These are phyloP conservation scores for Xerus inauris DNA, from an alignment of 2,113 vertebrate species.

Conservation along the genomic window DNA sequence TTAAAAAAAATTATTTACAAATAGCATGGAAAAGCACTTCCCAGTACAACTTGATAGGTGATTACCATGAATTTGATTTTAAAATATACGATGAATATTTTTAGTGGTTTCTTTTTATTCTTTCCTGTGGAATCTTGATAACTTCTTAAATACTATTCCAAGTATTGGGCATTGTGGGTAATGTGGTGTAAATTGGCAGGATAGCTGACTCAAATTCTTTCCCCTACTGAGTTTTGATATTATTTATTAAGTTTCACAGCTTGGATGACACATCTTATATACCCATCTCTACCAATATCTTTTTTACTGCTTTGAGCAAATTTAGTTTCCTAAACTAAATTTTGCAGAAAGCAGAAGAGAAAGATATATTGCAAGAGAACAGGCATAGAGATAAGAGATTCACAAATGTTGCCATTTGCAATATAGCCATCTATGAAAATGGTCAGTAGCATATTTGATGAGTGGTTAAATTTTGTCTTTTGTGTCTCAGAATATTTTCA, in stretches of 20 bases:
- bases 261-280: constrained; percentile 68
- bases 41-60: constrained; percentile 58
- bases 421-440: neutral
- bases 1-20: constrained; percentile 64
- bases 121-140: constrained; percentile 53
- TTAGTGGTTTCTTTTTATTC: constrained; percentile 40
- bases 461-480: neutral
- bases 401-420: neutral
- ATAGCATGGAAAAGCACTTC: constrained; percentile 58
- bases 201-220: constrained; percentile 73
- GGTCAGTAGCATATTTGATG: neutral
- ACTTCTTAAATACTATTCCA: constrained; percentile 62
- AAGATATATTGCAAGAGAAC: neutral
- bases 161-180: constrained; percentile 70
- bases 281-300: constrained; percentile 51
- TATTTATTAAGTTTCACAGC: constrained; percentile 75
- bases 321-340: constrained; percentile 63
- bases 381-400: neutral
- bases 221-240: constrained; percentile 67
- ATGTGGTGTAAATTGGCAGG: constrained; percentile 72
- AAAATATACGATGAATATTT: constrained; percentile 42
- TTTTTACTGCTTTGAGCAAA: constrained; percentile 73
- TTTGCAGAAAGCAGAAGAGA: constrained; percentile 49
- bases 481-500: neutral
- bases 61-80: constrained; percentile 61